These are phyloP conservation scores for Tichodroma muraria DNA, from an alignment of 2,113 vertebrate genomes.

Conservation along the genomic window DNA sequence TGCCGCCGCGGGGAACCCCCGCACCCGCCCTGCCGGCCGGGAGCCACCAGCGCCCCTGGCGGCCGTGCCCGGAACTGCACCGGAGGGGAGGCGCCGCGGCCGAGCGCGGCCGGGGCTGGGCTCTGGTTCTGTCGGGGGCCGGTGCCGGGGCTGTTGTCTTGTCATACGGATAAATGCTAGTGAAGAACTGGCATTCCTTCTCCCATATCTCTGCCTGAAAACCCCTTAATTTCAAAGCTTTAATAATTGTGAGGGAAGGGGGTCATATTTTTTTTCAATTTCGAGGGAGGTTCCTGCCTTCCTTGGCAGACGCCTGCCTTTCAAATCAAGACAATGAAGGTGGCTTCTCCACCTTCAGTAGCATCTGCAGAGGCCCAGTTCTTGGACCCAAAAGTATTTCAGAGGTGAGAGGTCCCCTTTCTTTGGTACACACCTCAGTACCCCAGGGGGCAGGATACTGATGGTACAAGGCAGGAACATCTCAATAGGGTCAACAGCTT, in stretches of 20 bases:
- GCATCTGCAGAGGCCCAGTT: not conserved
- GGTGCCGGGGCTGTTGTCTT: too few species aligned
- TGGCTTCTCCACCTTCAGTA: not conserved
- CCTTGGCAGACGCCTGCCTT: not conserved
- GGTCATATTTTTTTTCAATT: not conserved
- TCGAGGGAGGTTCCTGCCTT: not conserved
- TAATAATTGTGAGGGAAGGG: not conserved
- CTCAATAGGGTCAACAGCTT: not conserved
- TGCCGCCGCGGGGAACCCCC: too few species aligned
- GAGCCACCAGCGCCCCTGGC: too few species aligned
- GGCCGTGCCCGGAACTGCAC: too few species aligned
- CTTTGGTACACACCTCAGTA: not conserved
- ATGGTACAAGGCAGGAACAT: not conserved
- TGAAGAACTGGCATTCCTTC: too few species aligned
- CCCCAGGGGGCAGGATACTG: not conserved
- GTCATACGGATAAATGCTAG: too few species aligned
- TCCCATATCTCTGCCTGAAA: not conserved
- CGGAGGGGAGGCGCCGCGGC: too few species aligned
- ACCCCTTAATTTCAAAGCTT: not conserved
- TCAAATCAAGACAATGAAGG: not conserved
- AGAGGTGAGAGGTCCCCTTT: not conserved
- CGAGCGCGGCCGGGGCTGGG: too few species aligned
- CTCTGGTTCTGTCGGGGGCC: too few species aligned
- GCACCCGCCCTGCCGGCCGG: too few species aligned
- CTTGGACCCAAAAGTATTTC: not conserved